phyloP scores from a whole-genome alignment of 53 echinoderm and acorn worm genomes.

The Holothuria scabra region DNA sequence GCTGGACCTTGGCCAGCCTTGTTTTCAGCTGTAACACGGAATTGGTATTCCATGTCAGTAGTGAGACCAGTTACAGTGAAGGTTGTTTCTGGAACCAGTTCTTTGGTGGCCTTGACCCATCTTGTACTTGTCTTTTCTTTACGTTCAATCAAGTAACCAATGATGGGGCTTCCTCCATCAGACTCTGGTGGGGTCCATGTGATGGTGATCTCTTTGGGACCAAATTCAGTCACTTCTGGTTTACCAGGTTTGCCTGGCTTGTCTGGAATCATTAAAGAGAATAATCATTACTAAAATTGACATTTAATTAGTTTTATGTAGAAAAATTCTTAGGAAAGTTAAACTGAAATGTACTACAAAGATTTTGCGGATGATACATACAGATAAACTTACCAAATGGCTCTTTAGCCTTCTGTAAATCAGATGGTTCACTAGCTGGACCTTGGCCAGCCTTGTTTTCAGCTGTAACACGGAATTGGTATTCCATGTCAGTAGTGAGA shows the following conservation, averaged over 20 bases:
- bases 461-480: too few species aligned
- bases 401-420: too few species aligned
- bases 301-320: too few species aligned
- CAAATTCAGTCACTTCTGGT: slow-evolving; percentile 70
- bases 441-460: too few species aligned
- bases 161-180: slow-evolving; percentile 86
- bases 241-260: slow-evolving; percentile 67
- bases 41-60: slow-evolving; percentile 86
- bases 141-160: slow-evolving; percentile 77
- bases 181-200: slow-evolving; percentile 82
- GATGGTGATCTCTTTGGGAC: slow-evolving; percentile 75
- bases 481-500: slow-evolving; percentile 42
- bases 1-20: slow-evolving; percentile 89
- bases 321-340: too few species aligned
- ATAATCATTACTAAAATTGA: too few species aligned
- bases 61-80: slow-evolving; percentile 65
- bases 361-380: too few species aligned
- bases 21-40: slow-evolving; percentile 88
- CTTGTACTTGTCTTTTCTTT: slow-evolving; percentile 74
- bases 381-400: too few species aligned
- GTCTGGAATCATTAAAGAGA: slow-evolving; percentile 32
- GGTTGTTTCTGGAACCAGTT: slow-evolving; percentile 72
- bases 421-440: too few species aligned
- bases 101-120: slow-evolving; percentile 73
- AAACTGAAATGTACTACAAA: too few species aligned